Evolutionary conservation across 1,140 invertebrate species (phyloP).

Genomic region (Orussus abietinus): DNA sequence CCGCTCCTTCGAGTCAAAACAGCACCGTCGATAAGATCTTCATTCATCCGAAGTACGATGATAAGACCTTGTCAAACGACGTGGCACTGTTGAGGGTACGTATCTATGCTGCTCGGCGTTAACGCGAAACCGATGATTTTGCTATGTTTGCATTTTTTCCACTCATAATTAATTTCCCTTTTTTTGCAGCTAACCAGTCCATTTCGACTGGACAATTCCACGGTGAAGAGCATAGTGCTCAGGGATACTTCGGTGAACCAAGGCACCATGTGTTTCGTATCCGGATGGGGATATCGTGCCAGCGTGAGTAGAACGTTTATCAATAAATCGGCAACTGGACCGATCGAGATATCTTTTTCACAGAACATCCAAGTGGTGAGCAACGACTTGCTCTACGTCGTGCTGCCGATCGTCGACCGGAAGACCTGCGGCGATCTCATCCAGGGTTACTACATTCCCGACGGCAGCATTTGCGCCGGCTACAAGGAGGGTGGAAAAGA

Average conservation of each 20-base stretch:
- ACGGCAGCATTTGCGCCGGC: conserved; percentile 72
- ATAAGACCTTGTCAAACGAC: conserved; percentile 26
- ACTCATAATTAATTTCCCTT: conserved; percentile 5
- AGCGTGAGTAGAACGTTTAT: conserved; percentile 19
- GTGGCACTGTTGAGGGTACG: conserved; percentile 33
- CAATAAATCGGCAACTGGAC: neutral
- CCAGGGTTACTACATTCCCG: conserved; percentile 49
- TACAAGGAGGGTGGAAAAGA: conserved; percentile 63
- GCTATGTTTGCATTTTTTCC: too few species aligned
- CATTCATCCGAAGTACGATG: conserved; percentile 24
- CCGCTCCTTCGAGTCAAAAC: conserved; percentile 13
- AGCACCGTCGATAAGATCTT: conserved; percentile 17
- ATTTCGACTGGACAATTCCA: too few species aligned
- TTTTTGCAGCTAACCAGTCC: conserved; percentile 21
- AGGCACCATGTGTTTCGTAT: conserved; percentile 35
- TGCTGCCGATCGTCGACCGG: conserved; percentile 42
- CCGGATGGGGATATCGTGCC: conserved; percentile 48
- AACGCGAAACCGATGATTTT: too few species aligned
- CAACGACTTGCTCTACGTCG: conserved; percentile 40
- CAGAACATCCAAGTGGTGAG: conserved; percentile 17
- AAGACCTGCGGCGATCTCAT: conserved; percentile 34
- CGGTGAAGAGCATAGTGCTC: too few species aligned
- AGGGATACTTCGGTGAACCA: too few species aligned
- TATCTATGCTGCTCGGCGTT: too few species aligned
- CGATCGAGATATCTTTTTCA: conserved; percentile 5